phyloP scores from a whole-genome alignment of 1,140 invertebrate species.

The Zaprionus inermis region DNA sequence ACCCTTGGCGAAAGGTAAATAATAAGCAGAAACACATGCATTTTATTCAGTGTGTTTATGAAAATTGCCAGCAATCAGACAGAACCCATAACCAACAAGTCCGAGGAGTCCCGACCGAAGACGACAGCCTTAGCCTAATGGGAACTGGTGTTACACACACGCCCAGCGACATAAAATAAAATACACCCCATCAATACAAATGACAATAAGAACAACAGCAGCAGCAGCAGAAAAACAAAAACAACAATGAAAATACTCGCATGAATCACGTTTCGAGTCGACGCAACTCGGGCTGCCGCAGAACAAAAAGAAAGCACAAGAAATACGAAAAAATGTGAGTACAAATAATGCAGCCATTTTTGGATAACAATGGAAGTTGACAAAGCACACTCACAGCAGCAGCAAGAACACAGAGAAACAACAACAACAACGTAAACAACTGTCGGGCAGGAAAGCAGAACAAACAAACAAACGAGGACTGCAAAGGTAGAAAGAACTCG shows the following conservation, averaged over 20 bases:
- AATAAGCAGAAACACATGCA: constrained; percentile 56
- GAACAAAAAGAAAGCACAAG: constrained; percentile 29
- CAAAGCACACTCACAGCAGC: constrained; percentile 62
- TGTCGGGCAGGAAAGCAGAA: constrained; percentile 37
- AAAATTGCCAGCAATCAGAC: constrained; percentile 80
- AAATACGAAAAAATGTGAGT: constrained; percentile 55
- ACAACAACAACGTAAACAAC: constrained; percentile 14
- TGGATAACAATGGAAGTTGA: constrained; percentile 76
- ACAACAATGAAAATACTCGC: constrained; percentile 41
- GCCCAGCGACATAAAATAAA: constrained; percentile 67
- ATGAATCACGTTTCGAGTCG: constrained; percentile 73
- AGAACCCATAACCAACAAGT: constrained; percentile 64
- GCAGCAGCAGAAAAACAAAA: constrained; percentile 31
- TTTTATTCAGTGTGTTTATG: constrained; percentile 74
- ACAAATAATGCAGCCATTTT: constrained; percentile 83
- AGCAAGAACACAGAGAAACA: constrained; percentile 15
- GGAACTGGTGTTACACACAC: constrained; percentile 21
- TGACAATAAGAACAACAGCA: constrained; percentile 51
- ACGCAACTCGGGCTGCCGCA: not conserved
- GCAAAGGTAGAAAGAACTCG: constrained; percentile 68
- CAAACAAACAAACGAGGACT: constrained; percentile 27
- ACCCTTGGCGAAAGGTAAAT: constrained; percentile 53
- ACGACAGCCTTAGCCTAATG: constrained; percentile 54
- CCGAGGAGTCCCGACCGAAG: constrained; percentile 30
- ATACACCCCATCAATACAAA: constrained; percentile 81